Evolutionary conservation across 2,113 vertebrate species (phyloP), one percentile per base, ranked within the genome.

Genomic region (Brienomyrus longianalis): DNA sequence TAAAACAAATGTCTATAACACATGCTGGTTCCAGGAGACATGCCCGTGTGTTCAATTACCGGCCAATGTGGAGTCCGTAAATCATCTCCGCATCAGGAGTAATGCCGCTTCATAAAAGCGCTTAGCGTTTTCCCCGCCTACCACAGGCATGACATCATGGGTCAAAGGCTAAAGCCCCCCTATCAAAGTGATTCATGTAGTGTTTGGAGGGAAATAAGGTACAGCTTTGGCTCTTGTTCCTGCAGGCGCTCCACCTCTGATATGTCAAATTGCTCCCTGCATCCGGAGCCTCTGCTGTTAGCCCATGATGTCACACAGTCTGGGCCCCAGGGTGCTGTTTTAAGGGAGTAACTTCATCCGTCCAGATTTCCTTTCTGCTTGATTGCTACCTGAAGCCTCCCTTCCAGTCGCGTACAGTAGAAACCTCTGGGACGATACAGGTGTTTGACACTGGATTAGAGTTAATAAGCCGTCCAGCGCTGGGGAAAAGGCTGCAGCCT

Each of bases 111-210:
- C 91, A 86, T 93, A 90, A 92, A 92, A 89, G 91, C 86, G 84
- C 91, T 86, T 89, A 15, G 91, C 90, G 90, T 88, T 92, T 66
- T 90, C 90, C 90, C 88, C 90, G 91, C 89, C 91, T 91, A 91
- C 88, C 6, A 90, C 90, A 88, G 87, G 39, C 89, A 92, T 95
- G 94, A 95, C 92, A 94, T 94, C 94, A 95, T 62, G 90, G 94
- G 94, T 94, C 90, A 92, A 89, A 93, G 90, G 93, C 95, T 92
- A 94, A 93, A 90, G 70, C 62, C 77, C 62, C 77, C 89, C 90
- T 93, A 93, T 94, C 91, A 91, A 47, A 83, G 91, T 94, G 94
- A 94, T 94, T 94, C 92, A 95, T 95, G 92, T 83, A 92, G 92
- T 91, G 23, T 87, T 92, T 84, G 88, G 88, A 91, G 83, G 90